Conservation (phyloP, 2,113 vertebrate species). For the Cygnus buccinator region DNA sequence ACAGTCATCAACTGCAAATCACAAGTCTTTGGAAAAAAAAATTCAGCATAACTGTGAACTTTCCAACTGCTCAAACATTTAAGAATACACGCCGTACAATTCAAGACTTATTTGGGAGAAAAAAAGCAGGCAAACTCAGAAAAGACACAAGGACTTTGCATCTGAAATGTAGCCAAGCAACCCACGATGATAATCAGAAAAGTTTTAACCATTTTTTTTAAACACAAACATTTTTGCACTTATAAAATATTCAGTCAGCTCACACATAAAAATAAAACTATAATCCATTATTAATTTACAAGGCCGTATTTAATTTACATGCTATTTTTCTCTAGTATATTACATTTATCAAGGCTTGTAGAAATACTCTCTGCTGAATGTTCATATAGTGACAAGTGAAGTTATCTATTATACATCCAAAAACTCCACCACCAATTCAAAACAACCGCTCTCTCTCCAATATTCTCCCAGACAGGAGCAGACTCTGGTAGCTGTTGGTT, state of each 20-base stretch:
- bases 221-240: conserved; percentile 53
- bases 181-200: not conserved
- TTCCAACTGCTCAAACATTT: not conserved
- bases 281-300: conserved; percentile 59
- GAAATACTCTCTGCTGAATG: conserved; percentile 39
- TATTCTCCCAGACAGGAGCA: not conserved
- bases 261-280: conserved; percentile 20
- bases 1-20: not conserved
- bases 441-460: not conserved
- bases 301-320: conserved; percentile 47
- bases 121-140: not conserved
- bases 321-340: conserved; percentile 46
- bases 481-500: not conserved
- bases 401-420: not conserved
- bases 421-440: not conserved
- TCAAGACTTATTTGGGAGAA: not conserved
- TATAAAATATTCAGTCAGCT: conserved; percentile 59
- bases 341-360: conserved; percentile 15
- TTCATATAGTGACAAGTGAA: conserved; percentile 9
- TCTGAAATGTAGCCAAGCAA: not conserved
- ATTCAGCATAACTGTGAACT: not conserved
- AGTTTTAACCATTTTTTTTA: not conserved
- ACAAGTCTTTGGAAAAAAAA: not conserved
- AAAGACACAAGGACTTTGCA: not conserved
- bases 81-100: not conserved